Conservation (phyloP, 1,140 invertebrate genomes). For the Scylla paramamosain region DNA sequence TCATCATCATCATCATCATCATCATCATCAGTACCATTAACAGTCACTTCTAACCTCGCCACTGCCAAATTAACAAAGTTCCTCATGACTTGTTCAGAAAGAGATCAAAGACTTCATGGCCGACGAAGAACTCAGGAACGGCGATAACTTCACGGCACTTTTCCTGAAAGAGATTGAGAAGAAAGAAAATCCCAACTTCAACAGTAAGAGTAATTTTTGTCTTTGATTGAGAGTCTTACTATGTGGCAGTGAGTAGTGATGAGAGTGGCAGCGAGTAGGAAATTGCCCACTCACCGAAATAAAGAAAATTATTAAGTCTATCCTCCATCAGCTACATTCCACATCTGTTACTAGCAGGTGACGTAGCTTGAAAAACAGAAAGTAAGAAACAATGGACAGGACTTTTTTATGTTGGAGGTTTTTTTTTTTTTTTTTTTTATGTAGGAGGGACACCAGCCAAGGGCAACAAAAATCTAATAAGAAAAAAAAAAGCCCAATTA, state of each 20-base stretch:
- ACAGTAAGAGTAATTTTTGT: not conserved
- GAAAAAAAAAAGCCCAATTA: too few species aligned
- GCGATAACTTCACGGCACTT: not conserved
- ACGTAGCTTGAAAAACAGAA: too few species aligned
- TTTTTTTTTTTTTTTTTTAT: too few species aligned
- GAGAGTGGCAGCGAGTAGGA: not conserved
- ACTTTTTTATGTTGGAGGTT: too few species aligned
- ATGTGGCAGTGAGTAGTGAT: not conserved
- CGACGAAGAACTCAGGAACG: not conserved
- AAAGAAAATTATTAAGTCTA: not conserved
- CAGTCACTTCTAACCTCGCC: too few species aligned
- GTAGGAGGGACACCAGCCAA: too few species aligned
- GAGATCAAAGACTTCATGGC: not conserved
- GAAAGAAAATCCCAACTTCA: not conserved
- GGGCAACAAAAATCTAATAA: too few species aligned
- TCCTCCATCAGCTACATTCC: too few species aligned
- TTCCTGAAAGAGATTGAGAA: conserved; percentile 47
- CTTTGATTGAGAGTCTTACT: not conserved
- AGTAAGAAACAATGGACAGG: too few species aligned
- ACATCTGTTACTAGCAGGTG: too few species aligned
- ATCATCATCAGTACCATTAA: too few species aligned
- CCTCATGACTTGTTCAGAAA: not conserved
- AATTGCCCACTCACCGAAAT: not conserved
- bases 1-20: too few species aligned
- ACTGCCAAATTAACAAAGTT: not conserved